A percentile compares a stretch with the other conserved stretches of the same genome.
Conservation (phyloP, 30 jellyfish, hydroid and myxozoan genomes). For the Pseudorhiza aurosa region DNA sequence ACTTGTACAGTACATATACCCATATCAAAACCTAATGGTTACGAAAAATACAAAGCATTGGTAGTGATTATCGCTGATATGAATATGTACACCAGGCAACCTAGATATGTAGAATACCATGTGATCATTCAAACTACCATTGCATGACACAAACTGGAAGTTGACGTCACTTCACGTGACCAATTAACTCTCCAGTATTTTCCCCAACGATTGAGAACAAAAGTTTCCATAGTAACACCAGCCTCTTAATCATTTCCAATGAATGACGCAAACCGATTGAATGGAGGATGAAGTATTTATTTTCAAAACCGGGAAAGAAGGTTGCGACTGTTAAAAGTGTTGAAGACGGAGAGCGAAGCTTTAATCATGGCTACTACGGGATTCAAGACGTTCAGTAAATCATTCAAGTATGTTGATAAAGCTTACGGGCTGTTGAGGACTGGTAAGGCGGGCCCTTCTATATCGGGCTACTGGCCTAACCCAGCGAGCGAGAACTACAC, state of each 20-base stretch:
- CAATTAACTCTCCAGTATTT: constrained; percentile 7
- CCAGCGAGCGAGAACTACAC: too few relatives aligned
- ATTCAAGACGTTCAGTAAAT: background rate
- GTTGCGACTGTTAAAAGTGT: background rate
- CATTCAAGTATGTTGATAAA: constrained; percentile 14
- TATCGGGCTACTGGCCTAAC: background rate
- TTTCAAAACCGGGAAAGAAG: background rate
- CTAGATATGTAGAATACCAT: too few relatives aligned
- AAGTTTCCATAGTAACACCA: constrained; percentile 21
- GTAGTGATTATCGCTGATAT: too few relatives aligned
- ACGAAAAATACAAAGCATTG: too few relatives aligned
- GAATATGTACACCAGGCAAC: too few relatives aligned
- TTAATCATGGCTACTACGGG: constrained; percentile 8
- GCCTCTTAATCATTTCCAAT: constrained; percentile 30
- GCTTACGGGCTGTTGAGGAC: constrained; percentile 2
- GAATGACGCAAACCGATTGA: background rate
- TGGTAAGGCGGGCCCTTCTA: background rate
- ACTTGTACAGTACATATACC: too few relatives aligned
- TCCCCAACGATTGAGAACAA: constrained; percentile 35
- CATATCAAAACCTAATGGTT: too few relatives aligned
- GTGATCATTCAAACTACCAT: background rate
- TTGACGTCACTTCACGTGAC: background rate
- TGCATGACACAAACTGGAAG: background rate
- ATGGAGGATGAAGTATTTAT: background rate
- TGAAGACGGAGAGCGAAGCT: background rate